Evolutionary conservation across 2,888 invertebrate species (phyloP).

Genomic region (Ormyrus rosae): DNA sequence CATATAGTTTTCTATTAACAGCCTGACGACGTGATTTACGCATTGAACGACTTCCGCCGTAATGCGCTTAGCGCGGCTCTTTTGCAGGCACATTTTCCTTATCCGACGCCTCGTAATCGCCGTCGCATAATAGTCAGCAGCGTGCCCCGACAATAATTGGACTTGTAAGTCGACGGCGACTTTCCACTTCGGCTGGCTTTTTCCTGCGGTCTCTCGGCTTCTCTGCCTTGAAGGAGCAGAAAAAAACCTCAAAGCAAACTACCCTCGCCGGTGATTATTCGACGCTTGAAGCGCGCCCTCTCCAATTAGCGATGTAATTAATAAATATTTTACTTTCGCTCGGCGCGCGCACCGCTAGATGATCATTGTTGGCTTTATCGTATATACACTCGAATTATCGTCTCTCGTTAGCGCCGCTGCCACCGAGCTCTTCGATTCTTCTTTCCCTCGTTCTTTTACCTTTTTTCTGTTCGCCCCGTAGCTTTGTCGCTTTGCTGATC

Average conservation of each 20-base stretch:
- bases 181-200: conserved; percentile 29
- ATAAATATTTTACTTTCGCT: conserved; percentile 66
- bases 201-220: background rate
- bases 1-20: conserved; percentile 30
- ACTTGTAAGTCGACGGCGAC: conserved; percentile 11
- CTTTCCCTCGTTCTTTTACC: conserved; percentile 3
- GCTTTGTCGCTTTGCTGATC: conserved; percentile 31
- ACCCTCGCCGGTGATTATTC: conserved; percentile 45
- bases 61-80: background rate
- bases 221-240: conserved; percentile 25
- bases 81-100: background rate
- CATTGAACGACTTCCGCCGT: conserved; percentile 21
- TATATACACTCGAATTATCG: conserved; percentile 45
- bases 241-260: conserved; percentile 58
- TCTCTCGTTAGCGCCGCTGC: conserved; percentile 47
- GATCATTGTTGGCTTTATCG: conserved; percentile 47
- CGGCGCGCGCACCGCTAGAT: background rate
- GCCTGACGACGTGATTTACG: conserved; percentile 30
- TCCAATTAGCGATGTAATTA: conserved; percentile 67
- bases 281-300: conserved; percentile 51
- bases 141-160: conserved; percentile 39
- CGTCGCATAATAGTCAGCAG: background rate
- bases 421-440: conserved; percentile 4
- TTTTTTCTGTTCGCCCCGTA: background rate
- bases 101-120: background rate